Percentiles rank a stretch among this genome's conserved stretches.
Evolutionary conservation across 2,888 invertebrate genomes (phyloP).

Genomic region (Fragum whitleyi): DNA sequence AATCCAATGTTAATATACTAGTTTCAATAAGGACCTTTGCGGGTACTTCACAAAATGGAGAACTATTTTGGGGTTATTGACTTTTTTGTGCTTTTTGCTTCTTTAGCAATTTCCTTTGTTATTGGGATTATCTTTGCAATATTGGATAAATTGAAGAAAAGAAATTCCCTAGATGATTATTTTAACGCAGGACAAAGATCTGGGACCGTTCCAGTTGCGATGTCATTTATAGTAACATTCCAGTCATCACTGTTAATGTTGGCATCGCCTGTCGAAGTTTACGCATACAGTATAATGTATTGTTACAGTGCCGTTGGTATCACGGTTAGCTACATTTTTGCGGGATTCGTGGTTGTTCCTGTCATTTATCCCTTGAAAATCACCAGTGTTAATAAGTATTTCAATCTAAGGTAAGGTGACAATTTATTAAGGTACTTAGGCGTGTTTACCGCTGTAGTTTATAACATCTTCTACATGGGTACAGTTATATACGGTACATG

Average conservation of each 20-base stretch:
- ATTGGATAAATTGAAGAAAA: slow-evolving; percentile 7
- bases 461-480: too few species aligned
- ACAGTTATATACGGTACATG: slow-evolving; percentile 31
- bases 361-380: too few species aligned
- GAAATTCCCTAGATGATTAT: slow-evolving; percentile 1
- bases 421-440: too few species aligned
- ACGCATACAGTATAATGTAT: slow-evolving; percentile 20
- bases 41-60: too few species aligned
- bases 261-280: slow-evolving; percentile 13
- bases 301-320: neutral
- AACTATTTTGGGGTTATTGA: slow-evolving; percentile 3
- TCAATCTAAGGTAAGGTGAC: too few species aligned
- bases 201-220: neutral
- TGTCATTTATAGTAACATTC: slow-evolving; percentile 13
- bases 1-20: too few species aligned
- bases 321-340: slow-evolving; percentile 9
- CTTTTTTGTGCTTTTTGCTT: neutral
- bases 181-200: slow-evolving; percentile 1
- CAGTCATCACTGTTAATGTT: slow-evolving; percentile 8
- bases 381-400: too few species aligned
- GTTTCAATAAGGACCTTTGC: too few species aligned
- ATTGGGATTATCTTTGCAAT: slow-evolving; percentile 2
- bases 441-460: neutral
- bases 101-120: neutral
- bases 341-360: neutral